A percentile compares a stretch with the other conserved stretches of the same genome.
Conservation (phyloP, 2,113 vertebrate genomes). For the Sitta europaea region DNA sequence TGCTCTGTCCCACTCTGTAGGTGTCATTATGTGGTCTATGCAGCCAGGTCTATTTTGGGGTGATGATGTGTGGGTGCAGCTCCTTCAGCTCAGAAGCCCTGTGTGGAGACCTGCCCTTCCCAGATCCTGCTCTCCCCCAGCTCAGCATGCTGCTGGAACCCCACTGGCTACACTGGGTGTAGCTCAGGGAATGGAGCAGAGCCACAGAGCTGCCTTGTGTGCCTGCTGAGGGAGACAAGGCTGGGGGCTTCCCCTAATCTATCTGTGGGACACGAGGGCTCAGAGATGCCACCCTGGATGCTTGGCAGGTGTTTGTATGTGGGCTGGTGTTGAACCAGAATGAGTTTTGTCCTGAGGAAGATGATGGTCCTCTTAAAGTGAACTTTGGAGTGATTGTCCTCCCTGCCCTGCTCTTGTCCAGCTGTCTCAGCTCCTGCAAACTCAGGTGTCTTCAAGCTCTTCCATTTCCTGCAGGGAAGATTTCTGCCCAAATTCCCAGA, state of each 20-base stretch:
- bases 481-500: neutral
- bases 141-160: neutral
- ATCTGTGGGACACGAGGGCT: neutral
- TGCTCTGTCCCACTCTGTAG: neutral
- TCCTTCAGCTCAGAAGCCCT: neutral
- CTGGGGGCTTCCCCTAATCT: neutral
- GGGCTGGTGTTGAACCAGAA: neutral
- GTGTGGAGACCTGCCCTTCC: neutral
- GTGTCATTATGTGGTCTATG: neutral
- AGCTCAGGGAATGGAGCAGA: neutral
- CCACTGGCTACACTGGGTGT: neutral
- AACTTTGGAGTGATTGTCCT: neutral
- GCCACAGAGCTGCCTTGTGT: neutral
- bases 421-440: neutral
- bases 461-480: neutral
- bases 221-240: neutral
- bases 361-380: neutral
- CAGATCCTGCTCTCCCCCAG: neutral
- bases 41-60: neutral
- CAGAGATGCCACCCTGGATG: neutral
- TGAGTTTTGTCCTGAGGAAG: neutral
- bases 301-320: rapidly evolving
- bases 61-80: neutral
- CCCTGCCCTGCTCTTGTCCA: neutral
- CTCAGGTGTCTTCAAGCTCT: neutral